A percentile compares a stretch with the other conserved stretches of the same genome.
These are phyloP conservation scores for Potamilus streckersoni DNA, from an alignment of 1,140 invertebrate species.

Conservation along the genomic window DNA sequence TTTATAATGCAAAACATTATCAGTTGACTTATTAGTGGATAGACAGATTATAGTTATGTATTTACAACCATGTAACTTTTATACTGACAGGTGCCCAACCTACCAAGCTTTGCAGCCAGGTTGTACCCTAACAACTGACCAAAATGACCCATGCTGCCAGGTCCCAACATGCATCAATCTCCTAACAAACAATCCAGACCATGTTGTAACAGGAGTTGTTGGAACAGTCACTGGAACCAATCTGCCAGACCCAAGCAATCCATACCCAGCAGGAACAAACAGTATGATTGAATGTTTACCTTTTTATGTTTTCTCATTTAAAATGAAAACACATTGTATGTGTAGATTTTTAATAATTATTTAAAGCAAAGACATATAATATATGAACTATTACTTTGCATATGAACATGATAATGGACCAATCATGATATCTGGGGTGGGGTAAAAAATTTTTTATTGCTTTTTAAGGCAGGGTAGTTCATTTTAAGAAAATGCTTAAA, in stretches of 20 bases:
- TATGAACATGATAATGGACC: too few species aligned
- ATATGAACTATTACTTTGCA: too few species aligned
- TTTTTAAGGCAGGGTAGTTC: too few species aligned
- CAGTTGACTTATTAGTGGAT: too few species aligned
- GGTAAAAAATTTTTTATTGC: too few species aligned
- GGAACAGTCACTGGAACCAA: conserved; percentile 36
- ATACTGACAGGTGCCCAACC: conserved; percentile 37
- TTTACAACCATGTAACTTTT: neutral
- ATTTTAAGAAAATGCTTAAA: too few species aligned
- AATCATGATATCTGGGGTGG: too few species aligned
- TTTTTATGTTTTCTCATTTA: neutral
- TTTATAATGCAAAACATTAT: too few species aligned
- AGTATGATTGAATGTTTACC: conserved; percentile 32
- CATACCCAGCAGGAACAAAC: conserved; percentile 12
- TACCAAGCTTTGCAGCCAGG: conserved; percentile 32
- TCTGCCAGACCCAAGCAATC: conserved; percentile 17
- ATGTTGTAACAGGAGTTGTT: conserved; percentile 30
- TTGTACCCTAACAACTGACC: conserved; percentile 41
- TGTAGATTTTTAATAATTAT: too few species aligned
- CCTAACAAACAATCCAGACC: conserved; percentile 29
- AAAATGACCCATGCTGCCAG: conserved; percentile 43
- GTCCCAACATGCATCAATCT: conserved; percentile 36
- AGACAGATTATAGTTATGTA: too few species aligned
- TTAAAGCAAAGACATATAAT: too few species aligned
- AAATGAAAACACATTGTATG: too few species aligned